Percentiles rank a stretch among this genome's conserved stretches.
These are phyloP conservation scores for Mola mola DNA, from an alignment of 2,113 vertebrate species.

Conservation along the genomic window DNA sequence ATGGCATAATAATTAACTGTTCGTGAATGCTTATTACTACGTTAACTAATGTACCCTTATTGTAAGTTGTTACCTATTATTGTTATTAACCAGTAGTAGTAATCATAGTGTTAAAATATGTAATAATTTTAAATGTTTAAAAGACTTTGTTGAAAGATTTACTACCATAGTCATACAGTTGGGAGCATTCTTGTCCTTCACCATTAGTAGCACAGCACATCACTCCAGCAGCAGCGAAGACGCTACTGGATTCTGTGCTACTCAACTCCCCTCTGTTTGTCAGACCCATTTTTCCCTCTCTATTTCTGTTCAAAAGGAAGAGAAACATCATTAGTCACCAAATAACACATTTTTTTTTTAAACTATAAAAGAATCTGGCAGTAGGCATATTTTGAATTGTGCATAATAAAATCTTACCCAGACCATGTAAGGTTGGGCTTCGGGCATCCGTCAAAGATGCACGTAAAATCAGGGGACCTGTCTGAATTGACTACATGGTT, in stretches of 20 bases:
- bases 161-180: slow-evolving; percentile 76
- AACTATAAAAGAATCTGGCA: no score
- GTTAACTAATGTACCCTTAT: no score
- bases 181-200: slow-evolving; percentile 69
- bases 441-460: slow-evolving; percentile 83
- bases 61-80: no score
- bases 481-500: rapidly evolving
- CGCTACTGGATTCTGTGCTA: rapidly evolving
- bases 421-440: slow-evolving; percentile 80
- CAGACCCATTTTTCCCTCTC: rapidly evolving
- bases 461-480: slow-evolving; percentile 37
- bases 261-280: rapidly evolving
- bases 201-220: slow-evolving; percentile 78
- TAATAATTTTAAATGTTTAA: no score
- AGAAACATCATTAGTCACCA: background rate
- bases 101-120: no score
- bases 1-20: no score
- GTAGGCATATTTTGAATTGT: background rate
- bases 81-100: no score
- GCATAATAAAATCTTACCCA: slow-evolving; percentile 43
- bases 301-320: slow-evolving; percentile 10
- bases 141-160: no score
- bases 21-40: no score
- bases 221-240: rapidly evolving
- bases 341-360: no score